Conservation (phyloP, 2,888 invertebrate genomes). For the Choreutis nemorana region DNA sequence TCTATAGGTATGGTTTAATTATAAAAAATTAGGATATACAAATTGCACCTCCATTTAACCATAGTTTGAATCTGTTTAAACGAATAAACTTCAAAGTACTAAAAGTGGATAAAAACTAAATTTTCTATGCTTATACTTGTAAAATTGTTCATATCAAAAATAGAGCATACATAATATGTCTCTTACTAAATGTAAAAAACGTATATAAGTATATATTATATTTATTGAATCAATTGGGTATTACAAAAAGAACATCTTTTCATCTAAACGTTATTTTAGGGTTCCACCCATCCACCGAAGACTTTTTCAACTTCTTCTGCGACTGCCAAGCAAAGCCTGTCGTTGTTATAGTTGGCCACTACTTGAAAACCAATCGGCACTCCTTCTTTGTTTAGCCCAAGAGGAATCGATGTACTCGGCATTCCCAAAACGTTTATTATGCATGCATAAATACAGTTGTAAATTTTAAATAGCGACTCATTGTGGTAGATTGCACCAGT, state of each 20-base stretch:
- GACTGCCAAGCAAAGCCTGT: constrained; percentile 85
- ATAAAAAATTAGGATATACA: too few relatives aligned
- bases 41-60: too few relatives aligned
- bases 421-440: constrained; percentile 88
- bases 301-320: constrained; percentile 87
- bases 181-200: too few relatives aligned
- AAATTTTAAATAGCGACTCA: constrained; percentile 80
- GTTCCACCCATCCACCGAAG: constrained; percentile 90
- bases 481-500: constrained; percentile 89
- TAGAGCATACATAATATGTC: too few relatives aligned
- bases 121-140: too few relatives aligned
- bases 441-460: constrained; percentile 88
- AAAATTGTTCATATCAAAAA: too few relatives aligned
- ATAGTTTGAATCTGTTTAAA: too few relatives aligned
- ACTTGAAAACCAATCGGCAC: constrained; percentile 91
- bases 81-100: too few relatives aligned
- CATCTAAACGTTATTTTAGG: constrained; percentile 34
- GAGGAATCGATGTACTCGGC: constrained; percentile 86
- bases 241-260: constrained; percentile 2
- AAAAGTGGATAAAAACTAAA: too few relatives aligned
- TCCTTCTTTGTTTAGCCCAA: constrained; percentile 83
- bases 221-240: too few relatives aligned
- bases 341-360: constrained; percentile 81
- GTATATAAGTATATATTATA: too few relatives aligned
- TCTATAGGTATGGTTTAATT: too few relatives aligned